A percentile compares a stretch with the other conserved stretches of the same genome.
These are phyloP conservation scores for Cyclophora albipunctata DNA, from an alignment of 2,888 invertebrate genomes.

Conservation along the genomic window DNA sequence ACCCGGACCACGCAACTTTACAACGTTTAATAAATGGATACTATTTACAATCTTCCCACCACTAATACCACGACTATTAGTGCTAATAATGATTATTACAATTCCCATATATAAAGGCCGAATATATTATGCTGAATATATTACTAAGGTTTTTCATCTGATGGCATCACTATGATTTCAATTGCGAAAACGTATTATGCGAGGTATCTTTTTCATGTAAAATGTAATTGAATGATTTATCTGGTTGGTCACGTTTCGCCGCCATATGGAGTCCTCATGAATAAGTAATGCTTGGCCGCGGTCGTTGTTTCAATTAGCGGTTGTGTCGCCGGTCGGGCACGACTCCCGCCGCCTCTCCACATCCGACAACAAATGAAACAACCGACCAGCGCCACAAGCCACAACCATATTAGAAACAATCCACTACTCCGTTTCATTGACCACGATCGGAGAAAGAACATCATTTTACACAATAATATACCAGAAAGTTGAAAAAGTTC, in stretches of 20 bases:
- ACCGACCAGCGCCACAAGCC: conserved; percentile 18
- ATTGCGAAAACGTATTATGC: conserved; percentile 27
- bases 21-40: too few species aligned
- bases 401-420: conserved; percentile 28
- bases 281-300: conserved; percentile 69
- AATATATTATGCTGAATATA: too few species aligned
- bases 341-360: conserved; percentile 30
- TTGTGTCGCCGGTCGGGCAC: conserved; percentile 60
- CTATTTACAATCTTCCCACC: too few species aligned
- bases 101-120: too few species aligned
- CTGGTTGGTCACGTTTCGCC: conserved; percentile 66
- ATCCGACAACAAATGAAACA: conserved; percentile 23
- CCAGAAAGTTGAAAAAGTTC: too few species aligned
- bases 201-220: conserved; percentile 51
- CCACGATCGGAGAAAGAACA: conserved; percentile 4
- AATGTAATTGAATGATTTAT: conserved; percentile 72
- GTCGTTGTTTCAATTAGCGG: conserved; percentile 75
- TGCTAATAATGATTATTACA: too few species aligned
- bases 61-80: too few species aligned
- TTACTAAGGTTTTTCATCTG: too few species aligned
- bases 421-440: conserved; percentile 12
- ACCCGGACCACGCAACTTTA: too few species aligned
- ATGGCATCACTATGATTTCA: not conserved
- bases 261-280: conserved; percentile 73
- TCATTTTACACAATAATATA: not conserved